Evolutionary conservation across 2,113 vertebrate species (phyloP).

Genomic region (Onychostruthus taczanowskii): DNA sequence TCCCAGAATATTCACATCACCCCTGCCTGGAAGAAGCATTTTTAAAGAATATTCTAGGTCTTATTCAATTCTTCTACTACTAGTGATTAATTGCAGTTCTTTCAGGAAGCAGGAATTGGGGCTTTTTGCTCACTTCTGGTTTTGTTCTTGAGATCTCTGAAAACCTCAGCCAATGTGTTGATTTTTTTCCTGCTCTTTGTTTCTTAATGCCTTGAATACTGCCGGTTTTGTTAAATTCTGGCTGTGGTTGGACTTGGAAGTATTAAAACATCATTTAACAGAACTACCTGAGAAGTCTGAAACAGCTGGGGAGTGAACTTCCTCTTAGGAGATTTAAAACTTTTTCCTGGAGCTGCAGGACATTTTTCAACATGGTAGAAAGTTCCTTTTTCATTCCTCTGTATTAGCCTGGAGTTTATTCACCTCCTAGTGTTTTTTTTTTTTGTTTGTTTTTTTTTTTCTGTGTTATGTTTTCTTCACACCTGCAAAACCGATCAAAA

Average conservation of each 20-base stretch:
- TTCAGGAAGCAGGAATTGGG: background rate
- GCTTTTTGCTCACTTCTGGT: background rate
- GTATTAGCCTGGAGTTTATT: background rate
- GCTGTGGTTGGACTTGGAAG: background rate
- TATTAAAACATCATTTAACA: background rate
- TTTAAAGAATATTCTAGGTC: background rate
- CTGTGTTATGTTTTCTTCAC: background rate
- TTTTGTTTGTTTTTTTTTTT: background rate
- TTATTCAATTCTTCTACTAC: background rate
- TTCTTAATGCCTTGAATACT: background rate
- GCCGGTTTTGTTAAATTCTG: background rate
- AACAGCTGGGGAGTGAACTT: background rate
- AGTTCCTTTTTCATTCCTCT: background rate
- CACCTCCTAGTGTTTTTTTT: background rate
- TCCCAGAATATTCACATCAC: background rate
- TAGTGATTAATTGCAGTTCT: background rate
- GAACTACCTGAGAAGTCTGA: background rate
- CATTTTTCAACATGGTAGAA: background rate
- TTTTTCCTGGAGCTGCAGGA: constrained; percentile 1
- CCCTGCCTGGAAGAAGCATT: background rate
- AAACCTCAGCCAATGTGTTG: background rate
- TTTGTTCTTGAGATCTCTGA: background rate
- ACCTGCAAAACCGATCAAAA: background rate
- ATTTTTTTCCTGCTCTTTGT: background rate
- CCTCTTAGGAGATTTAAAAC: constrained; percentile 11